Evolutionary conservation across 2,113 vertebrate species (phyloP), one percentile per base, ranked within the genome.

Genomic region (Solenodon paradoxus): DNA sequence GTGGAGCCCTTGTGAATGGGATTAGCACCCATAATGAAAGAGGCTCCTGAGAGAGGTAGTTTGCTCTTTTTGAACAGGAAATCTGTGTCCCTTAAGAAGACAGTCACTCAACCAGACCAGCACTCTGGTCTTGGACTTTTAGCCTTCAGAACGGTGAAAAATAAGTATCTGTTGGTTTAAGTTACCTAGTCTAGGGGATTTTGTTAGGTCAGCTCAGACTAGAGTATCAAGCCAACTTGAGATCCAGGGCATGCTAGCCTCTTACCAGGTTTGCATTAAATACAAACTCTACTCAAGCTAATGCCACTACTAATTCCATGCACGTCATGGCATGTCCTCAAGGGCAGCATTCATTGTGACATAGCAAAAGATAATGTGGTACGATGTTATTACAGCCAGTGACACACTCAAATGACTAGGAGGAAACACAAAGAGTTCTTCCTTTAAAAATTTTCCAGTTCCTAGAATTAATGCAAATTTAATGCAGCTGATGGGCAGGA

Each of bases 381-480:
- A 28, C 66, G 32, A 80, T 89, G 94, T 91, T 94, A 51, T 87
- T 89, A 69, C 4, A 71, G 84, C 75, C 0, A 1, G 55, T 63
- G 59, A 82, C 45, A 79, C n/a, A 88, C 42, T 32, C 19, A 59
- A 74, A 79, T 40, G 55, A 74, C 45, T 69, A 32, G n/a, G 71
- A 88, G 88, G 90, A 95, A 96, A 88, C 38, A 59, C 68, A 90
- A 55, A 84, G 55, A 77, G 22, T 6, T 38, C 38, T 85, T 87
- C 69, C 69, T 93, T 86, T 83, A 68, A 94, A 61, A 57, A 59
- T 9, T 49, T 94, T 51, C 40, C 42, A 19, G 22, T 93, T 90
- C 75, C 69, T 92, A 51, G 92, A 94, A 84, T 82, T 90, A 77
- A 93, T 66, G 88, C 26, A 79, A 95, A 94, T 88, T 55, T 78